Evolutionary conservation across 2,113 vertebrate species (phyloP).

Genomic region (Pseudopodoces humilis): DNA sequence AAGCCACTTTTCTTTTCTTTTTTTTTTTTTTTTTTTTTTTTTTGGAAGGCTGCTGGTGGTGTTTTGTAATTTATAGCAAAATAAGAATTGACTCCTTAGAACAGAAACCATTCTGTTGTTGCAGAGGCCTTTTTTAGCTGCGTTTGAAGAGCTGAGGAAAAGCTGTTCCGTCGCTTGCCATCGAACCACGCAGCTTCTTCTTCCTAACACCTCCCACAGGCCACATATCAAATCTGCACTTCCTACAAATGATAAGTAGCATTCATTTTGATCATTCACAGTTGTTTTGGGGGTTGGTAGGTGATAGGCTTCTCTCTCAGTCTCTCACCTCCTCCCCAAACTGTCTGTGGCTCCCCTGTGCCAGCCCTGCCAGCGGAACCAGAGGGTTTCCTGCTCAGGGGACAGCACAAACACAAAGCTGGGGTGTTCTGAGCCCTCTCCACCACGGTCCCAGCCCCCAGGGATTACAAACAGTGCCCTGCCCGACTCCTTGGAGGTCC

Average conservation of each 20-base stretch:
- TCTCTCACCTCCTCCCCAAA: neutral
- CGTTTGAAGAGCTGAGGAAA: neutral
- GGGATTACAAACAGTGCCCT: rapidly evolving
- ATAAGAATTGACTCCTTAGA: neutral
- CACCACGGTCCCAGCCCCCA: rapidly evolving
- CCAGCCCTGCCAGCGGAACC: neutral
- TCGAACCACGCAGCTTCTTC: neutral
- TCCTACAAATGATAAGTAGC: neutral
- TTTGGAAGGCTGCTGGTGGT: neutral
- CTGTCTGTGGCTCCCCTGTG: neutral
- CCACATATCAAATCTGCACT: neutral
- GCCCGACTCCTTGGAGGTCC: rapidly evolving
- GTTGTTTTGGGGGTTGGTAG: neutral
- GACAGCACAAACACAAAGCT: neutral
- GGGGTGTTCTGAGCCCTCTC: neutral
- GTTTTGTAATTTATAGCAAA: slow-evolving; percentile 24
- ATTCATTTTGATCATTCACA: neutral
- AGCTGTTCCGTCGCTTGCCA: rapidly evolving
- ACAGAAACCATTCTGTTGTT: neutral
- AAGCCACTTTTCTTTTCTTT: neutral
- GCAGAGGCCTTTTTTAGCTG: neutral
- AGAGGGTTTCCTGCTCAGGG: neutral
- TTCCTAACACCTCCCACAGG: neutral
- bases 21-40: neutral
- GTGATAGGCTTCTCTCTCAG: neutral